phyloP scores from a whole-genome alignment of 2,888 invertebrate genomes.

The Alviniconcha strummeri region DNA sequence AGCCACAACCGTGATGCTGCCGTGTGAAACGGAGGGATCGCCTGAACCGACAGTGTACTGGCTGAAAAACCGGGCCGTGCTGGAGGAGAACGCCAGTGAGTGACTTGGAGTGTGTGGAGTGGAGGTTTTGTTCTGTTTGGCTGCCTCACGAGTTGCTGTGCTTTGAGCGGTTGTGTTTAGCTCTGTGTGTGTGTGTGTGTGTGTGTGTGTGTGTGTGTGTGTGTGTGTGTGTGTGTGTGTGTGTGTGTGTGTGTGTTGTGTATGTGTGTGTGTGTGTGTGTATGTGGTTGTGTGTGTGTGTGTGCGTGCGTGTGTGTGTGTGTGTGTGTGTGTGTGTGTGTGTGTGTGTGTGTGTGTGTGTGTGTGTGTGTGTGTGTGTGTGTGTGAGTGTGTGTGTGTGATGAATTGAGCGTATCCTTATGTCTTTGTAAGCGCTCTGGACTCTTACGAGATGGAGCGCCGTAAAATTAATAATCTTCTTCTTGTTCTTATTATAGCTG shows the following conservation, averaged over 20 bases:
- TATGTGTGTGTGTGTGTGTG: neutral
- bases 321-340: neutral
- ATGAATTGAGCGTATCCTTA: neutral
- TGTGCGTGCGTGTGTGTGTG: neutral
- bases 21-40: slow-evolving; percentile 73
- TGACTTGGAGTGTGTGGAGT: neutral
- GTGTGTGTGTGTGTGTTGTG: too few relatives aligned
- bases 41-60: slow-evolving; percentile 69
- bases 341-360: neutral
- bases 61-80: slow-evolving; percentile 55
- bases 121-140: neutral
- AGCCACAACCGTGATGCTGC: slow-evolving; percentile 61
- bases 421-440: too few relatives aligned
- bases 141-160: neutral
- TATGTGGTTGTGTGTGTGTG: neutral
- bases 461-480: too few relatives aligned
- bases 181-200: neutral
- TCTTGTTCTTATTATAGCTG: too few relatives aligned
- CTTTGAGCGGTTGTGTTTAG: neutral
- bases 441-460: too few relatives aligned
- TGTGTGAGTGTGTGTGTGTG: neutral
- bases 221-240: neutral
- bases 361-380: too few relatives aligned
- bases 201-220: neutral
- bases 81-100: slow-evolving; percentile 33